Evolutionary conservation across 2,797 vertebrate species (phyloP).

Genomic region (Microhierax caerulescens): DNA sequence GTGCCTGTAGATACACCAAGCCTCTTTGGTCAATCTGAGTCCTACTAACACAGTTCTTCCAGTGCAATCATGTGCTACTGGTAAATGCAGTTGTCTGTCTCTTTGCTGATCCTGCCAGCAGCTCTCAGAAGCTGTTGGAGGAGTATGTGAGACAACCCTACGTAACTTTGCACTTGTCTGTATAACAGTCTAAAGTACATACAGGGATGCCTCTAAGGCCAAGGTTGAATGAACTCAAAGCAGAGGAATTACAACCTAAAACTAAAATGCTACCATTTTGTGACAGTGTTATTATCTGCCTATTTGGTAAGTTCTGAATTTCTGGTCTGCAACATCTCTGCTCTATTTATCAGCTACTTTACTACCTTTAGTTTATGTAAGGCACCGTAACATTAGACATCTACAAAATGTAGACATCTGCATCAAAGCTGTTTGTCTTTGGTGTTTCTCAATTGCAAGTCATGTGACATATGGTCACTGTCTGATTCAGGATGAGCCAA

Average conservation of each 20-base stretch:
- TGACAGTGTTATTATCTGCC: neutral
- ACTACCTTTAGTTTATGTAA: neutral
- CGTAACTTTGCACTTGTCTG: neutral
- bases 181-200: neutral
- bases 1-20: neutral
- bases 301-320: neutral
- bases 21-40: neutral
- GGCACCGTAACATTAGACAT: neutral
- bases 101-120: neutral
- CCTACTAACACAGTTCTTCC: neutral
- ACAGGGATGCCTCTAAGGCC: neutral
- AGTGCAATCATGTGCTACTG: fast-evolving
- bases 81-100: neutral
- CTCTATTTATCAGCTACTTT: neutral
- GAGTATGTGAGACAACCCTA: neutral
- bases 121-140: neutral
- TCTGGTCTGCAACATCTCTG: neutral
- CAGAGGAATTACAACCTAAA: neutral
- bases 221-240: neutral
- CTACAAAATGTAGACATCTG: neutral
- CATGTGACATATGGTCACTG: neutral
- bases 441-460: neutral
- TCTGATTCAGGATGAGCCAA: neutral
- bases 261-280: neutral
- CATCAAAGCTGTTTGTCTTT: neutral